phyloP scores from a whole-genome alignment of 2,113 vertebrate genomes.

The Ondatra zibethicus region DNA sequence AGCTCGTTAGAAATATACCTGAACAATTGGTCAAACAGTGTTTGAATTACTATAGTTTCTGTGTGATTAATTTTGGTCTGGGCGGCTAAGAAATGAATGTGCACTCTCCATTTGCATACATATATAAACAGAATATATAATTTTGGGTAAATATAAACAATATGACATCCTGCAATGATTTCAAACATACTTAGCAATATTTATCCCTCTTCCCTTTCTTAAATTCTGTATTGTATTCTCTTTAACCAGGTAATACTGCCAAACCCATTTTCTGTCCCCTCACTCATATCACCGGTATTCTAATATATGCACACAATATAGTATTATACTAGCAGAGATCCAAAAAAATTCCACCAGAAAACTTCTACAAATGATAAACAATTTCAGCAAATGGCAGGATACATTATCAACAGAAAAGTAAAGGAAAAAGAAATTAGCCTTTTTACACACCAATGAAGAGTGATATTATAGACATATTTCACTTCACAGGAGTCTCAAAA shows the following conservation, averaged over 20 bases:
- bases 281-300: neutral
- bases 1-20: too few relatives aligned
- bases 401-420: neutral
- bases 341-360: neutral
- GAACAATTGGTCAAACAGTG: too few relatives aligned
- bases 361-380: neutral
- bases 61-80: too few relatives aligned
- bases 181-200: neutral
- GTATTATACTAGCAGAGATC: neutral
- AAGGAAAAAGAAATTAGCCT: neutral
- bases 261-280: neutral
- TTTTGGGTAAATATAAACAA: neutral
- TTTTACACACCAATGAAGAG: neutral
- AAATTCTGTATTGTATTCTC: neutral
- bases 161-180: neutral
- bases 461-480: neutral
- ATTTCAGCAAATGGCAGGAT: neutral
- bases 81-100: too few relatives aligned
- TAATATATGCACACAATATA: neutral
- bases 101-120: neutral
- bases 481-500: neutral
- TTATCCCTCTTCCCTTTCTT: neutral
- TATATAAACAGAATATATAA: neutral
- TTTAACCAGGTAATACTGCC: neutral
- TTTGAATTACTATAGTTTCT: too few relatives aligned